Conservation (phyloP, 92 coral and sea anemone genomes). For the Palythoa grandis region DNA sequence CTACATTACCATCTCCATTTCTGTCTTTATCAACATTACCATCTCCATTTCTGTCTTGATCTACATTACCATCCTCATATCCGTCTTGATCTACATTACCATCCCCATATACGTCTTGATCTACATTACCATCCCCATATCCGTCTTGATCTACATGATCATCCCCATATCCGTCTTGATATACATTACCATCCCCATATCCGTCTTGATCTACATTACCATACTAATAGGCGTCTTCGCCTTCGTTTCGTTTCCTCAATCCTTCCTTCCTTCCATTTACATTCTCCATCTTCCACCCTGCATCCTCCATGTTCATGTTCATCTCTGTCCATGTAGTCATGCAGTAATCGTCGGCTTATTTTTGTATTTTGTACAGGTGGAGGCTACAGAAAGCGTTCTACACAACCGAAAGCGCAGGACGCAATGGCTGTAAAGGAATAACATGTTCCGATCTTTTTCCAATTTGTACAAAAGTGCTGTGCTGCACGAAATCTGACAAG, state of each 20-base stretch:
- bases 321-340: background rate
- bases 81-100: no score
- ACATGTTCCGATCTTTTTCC: conserved; percentile 29
- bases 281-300: background rate
- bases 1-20: background rate
- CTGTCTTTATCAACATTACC: background rate
- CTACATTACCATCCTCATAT: no score
- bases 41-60: no score
- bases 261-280: no score
- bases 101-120: no score
- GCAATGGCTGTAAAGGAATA: conserved; percentile 29
- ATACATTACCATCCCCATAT: no score
- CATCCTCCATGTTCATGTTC: background rate
- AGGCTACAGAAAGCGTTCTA: conserved; percentile 36
- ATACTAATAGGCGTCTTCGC: no score
- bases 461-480: conserved; percentile 2
- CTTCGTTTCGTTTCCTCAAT: no score
- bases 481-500: conserved; percentile 12
- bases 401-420: conserved; percentile 28
- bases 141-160: no score
- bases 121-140: no score
- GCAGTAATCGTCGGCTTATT: background rate
- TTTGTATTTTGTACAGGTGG: conserved; percentile 13
- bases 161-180: no score
- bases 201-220: no score